Evolutionary conservation across 2,888 invertebrate genomes (phyloP), one percentile per base, ranked within the genome.

Genomic region (Clitarchus hookeri): DNA sequence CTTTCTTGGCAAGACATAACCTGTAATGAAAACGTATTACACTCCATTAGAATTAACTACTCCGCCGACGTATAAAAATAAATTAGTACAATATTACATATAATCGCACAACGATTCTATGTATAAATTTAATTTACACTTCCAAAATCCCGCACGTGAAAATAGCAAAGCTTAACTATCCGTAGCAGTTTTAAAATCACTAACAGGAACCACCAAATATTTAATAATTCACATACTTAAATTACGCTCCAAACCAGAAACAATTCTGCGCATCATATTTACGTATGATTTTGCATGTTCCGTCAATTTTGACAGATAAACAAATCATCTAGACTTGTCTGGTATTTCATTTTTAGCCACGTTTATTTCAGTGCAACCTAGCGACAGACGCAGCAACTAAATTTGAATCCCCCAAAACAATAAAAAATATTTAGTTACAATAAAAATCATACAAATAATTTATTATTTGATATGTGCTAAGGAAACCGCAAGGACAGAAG

Each of bases 291-390:
- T 12, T 6, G 16, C 16, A 82, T 13, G 16, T 27, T 82, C 26
- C 12, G 82, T 82, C 82, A 82, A 36, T 26, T 82, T 82, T 82
- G 82, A 82, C 82, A 82, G 82, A 82, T 27, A 19, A 36, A 82
- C 16, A 27, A 26, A 27, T 79, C 19, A 16, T 8, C 79, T 11
- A 65, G 0, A 65, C 65, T n/a, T 65, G 8, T 9, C 12, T 4
- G 2, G 13, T 19, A 3, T 16, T 27, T 12, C 44, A 27, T 13
- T 82, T 82, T 26, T 9, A 19, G 82, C 82, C 82, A 82, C 82
- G 82, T 82, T 82, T 82, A 27, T 26, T 25, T 78, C 78, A 78
- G 3, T 6, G 78, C 78, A 1, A 23, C 19, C 78, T 78, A 78
- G 78, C 26, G 78, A 26, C 78, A 23, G 78, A 8, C 16, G 6